Evolutionary conservation across 2,113 vertebrate species (phyloP).

Genomic region (Brachypodius melanocephalos): DNA sequence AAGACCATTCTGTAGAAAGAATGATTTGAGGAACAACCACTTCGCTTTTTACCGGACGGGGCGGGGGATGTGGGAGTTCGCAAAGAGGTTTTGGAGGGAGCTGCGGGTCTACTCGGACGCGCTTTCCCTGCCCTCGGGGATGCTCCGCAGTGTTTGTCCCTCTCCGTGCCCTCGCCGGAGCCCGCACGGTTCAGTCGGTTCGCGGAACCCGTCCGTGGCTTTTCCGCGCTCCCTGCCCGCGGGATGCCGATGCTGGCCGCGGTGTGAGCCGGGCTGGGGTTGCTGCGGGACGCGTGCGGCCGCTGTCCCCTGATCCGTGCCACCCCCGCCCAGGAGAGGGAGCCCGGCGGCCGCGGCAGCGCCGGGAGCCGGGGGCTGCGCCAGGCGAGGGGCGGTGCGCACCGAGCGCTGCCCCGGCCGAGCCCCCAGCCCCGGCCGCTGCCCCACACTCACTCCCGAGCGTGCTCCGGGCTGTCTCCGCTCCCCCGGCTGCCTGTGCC

Average conservation of each 20-base stretch:
- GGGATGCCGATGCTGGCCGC: not conserved
- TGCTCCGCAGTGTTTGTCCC: not conserved
- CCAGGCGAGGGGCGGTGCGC: not conserved
- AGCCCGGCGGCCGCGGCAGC: conserved; percentile 28
- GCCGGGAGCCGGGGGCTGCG: not conserved
- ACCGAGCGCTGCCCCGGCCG: not conserved
- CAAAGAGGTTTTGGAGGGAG: not conserved
- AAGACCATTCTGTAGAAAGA: not conserved
- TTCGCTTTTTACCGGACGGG: not conserved
- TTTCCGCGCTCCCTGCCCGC: not conserved
- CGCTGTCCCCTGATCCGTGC: not conserved
- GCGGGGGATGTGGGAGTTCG: not conserved
- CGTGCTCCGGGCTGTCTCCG: not conserved
- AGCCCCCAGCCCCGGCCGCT: not conserved
- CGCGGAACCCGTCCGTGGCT: accelerated
- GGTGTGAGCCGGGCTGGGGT: not conserved
- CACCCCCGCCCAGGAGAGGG: conserved; percentile 48
- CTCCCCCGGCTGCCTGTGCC: not conserved
- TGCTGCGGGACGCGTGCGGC: not conserved
- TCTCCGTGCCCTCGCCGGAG: not conserved
- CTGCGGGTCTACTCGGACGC: not conserved
- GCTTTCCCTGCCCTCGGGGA: not conserved
- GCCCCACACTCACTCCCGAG: not conserved
- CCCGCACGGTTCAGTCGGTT: not conserved
- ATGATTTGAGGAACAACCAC: not conserved